Evolutionary conservation across 1,140 invertebrate genomes (phyloP).

Genomic region (Drosophila trapezifrons): DNA sequence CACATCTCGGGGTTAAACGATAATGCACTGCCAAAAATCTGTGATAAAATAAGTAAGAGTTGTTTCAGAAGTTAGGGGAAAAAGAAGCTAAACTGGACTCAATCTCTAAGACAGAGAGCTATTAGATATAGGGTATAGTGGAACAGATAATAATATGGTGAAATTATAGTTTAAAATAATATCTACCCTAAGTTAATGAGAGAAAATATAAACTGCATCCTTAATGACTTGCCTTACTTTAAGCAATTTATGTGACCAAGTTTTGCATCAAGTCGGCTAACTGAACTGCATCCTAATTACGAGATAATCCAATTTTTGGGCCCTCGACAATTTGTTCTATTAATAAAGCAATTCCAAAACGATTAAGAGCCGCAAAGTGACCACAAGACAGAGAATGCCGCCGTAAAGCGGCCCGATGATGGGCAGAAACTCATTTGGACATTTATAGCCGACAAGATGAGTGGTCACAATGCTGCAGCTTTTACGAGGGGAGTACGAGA

Average conservation of each 20-base stretch:
- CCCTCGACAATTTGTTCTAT: conserved; percentile 67
- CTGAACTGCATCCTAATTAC: not conserved
- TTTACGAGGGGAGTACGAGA: conserved; percentile 31
- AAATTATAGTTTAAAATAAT: too few relatives aligned
- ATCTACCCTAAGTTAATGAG: too few relatives aligned
- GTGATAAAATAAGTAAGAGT: too few relatives aligned
- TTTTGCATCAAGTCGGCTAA: too few relatives aligned
- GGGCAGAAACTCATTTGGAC: conserved; percentile 72
- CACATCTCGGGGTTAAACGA: conserved; percentile 37
- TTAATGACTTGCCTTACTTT: not conserved
- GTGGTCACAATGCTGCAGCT: conserved; percentile 61
- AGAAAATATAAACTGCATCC: too few relatives aligned
- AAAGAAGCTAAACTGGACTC: too few relatives aligned
- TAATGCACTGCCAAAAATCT: conserved; percentile 19
- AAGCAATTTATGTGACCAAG: too few relatives aligned
- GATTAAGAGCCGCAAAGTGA: conserved; percentile 73
- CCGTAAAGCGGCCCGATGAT: conserved; percentile 29
- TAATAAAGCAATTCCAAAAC: conserved; percentile 82
- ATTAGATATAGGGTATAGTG: too few relatives aligned
- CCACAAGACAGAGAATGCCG: conserved; percentile 51
- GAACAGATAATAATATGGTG: too few relatives aligned
- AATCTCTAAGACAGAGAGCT: too few relatives aligned
- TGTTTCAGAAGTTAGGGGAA: too few relatives aligned
- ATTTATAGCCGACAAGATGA: conserved; percentile 77
- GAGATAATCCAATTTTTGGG: not conserved